Evolutionary conservation across 1,140 invertebrate genomes (phyloP), one percentile per base, ranked within the genome.

Genomic region (Ceratosolen solmsi): DNA sequence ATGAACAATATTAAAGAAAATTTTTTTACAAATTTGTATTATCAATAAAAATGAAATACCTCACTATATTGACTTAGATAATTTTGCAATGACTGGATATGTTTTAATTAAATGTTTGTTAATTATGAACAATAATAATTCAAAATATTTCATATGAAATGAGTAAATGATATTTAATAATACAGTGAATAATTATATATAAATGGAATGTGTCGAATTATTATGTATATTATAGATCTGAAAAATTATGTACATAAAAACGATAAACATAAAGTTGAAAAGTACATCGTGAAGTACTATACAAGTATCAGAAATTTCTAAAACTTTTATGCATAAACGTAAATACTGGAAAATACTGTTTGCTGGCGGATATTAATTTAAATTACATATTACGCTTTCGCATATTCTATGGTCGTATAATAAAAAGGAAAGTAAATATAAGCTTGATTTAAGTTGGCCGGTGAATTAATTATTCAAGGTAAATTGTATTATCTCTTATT

Each of bases 361-460:
- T 22, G 8, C 13, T 13, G 25, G n/a, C 4, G 2, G 36, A 25
- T 20, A 63, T 75, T 60, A 76, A 76, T 65, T 76, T 76, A 76
- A 76, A 38, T 65, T 76, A 17, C 38, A 17, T 65, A 65, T 65
- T 60, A 25, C 25, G 46, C 36, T 65, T 76, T 41, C n/a, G 38
- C 25, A 75, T 36, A 54, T 9, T 8, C 11, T 36, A 74, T n/a
- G 22, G 46, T 46, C 33, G 51, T 36, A 36, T 13, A 56, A 56
- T 9, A 56, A 74, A 36, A 54, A 74, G 3, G n/a, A 58, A 74
- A 75, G n/a, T 60, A 75, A 60, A 75, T 75, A 60, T 36, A 51
- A 58, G 38, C 54, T 25, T 33, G 33, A 68, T 38, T 68, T 38
- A 11, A 38, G 22, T 38, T n/a, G 20, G 17, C n/a, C 20, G 8